phyloP scores from a whole-genome alignment of 2,113 vertebrate species.

The Brachyhypopomus gauderio region DNA sequence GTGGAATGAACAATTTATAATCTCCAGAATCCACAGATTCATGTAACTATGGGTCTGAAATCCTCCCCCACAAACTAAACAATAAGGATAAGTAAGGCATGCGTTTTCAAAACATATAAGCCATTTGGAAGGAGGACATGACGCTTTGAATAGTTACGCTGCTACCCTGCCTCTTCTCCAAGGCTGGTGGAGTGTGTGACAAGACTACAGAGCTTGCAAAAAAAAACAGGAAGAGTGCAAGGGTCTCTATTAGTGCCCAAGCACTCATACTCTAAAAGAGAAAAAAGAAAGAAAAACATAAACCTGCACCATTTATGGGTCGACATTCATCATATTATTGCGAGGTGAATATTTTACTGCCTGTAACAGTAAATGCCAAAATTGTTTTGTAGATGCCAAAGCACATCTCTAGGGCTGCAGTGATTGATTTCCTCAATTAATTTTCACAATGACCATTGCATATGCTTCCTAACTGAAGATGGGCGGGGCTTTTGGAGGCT shows the following conservation, averaged over 20 bases:
- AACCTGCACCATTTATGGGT: neutral
- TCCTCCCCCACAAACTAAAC: constrained; percentile 53
- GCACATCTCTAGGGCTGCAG: constrained; percentile 53
- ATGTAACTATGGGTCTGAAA: constrained; percentile 53
- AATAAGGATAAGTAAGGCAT: constrained; percentile 48
- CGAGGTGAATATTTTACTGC: neutral
- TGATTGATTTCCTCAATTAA: constrained; percentile 63
- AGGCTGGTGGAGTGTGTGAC: constrained; percentile 5
- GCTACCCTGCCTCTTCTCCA: constrained; percentile 1
- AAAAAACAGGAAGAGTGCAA: neutral
- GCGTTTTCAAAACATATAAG: constrained; percentile 40
- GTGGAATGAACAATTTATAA: constrained; percentile 43
- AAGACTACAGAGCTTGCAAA: neutral
- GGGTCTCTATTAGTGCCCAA: neutral
- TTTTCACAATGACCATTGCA: constrained; percentile 46
- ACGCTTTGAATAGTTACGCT: too few relatives aligned
- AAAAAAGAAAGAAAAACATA: constrained; percentile 4
- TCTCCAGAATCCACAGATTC: constrained; percentile 45
- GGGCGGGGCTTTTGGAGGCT: constrained; percentile 40
- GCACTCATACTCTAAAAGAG: neutral
- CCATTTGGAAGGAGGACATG: neutral
- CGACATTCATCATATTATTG: constrained; percentile 1
- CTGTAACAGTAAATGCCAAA: constrained; percentile 14
- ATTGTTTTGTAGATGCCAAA: constrained; percentile 20
- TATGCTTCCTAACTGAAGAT: constrained; percentile 50